Conservation (phyloP, 2,888 invertebrate genomes). For the Hemistola chrysoprasaria region DNA sequence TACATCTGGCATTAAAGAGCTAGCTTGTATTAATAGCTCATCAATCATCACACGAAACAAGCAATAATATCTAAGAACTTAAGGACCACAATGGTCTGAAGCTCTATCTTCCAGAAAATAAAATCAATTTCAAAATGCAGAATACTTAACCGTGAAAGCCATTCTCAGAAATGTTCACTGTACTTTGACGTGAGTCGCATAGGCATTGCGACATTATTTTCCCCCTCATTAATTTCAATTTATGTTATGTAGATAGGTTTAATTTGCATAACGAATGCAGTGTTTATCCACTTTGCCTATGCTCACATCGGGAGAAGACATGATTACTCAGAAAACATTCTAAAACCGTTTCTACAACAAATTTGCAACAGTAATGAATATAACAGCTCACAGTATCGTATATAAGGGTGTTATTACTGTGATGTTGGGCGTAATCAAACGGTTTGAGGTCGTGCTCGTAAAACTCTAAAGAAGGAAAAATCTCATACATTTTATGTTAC, state of each 20-base stretch:
- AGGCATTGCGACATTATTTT: slow-evolving; percentile 49
- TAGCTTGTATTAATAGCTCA: slow-evolving; percentile 31
- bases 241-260: slow-evolving; percentile 31
- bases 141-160: slow-evolving; percentile 68
- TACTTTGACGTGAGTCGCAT: slow-evolving; percentile 53
- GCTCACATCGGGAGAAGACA: slow-evolving; percentile 18
- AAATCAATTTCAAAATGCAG: slow-evolving; percentile 61
- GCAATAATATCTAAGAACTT: slow-evolving; percentile 35
- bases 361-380: too few species aligned
- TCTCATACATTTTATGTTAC: slow-evolving; percentile 4
- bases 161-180: slow-evolving; percentile 60
- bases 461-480: slow-evolving; percentile 9
- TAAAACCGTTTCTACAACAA: not conserved
- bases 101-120: slow-evolving; percentile 38
- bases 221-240: slow-evolving; percentile 46
- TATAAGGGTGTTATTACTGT: too few species aligned
- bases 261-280: slow-evolving; percentile 34
- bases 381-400: too few species aligned
- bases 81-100: slow-evolving; percentile 42
- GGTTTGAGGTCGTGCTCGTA: slow-evolving; percentile 3
- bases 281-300: slow-evolving; percentile 29
- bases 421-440: slow-evolving; percentile 4
- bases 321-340: slow-evolving; percentile 1
- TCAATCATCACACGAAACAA: slow-evolving; percentile 31
- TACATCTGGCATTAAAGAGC: slow-evolving; percentile 53